Base-by-base conservation (phyloP, 2,113 vertebrate species). In the Vulpes vulpes region DNA sequence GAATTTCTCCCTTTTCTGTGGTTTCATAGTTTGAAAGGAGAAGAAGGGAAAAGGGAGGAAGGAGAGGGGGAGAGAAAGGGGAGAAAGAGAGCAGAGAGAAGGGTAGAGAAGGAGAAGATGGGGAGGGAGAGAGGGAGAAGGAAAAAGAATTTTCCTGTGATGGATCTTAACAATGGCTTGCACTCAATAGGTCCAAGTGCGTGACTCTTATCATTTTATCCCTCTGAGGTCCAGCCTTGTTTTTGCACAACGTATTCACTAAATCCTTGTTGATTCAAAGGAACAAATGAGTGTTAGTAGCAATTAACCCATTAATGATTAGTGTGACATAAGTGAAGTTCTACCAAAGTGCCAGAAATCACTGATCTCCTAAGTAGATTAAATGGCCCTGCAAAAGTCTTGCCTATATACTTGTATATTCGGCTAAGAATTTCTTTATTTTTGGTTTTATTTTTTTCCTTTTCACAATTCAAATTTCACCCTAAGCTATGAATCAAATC, bases 1-100 rank as follows among this genome's bases (percentile, higher is more conserved):
- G 4, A 53, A 87, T 64, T 82, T 38, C 64, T 85, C 49, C 16
- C 38, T 86, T 64, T 93, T 79, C 30, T 30, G 3, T 94, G 60
- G 73, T 96, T 95, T 25, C 53, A 73, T 59, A n/a, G 22, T 86
- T 62, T 83, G 35, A 62, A 92, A 59, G 57, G 57, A 60, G 23
- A 85, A 51, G 12, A 25, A 3, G 15, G 22, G 8, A 49, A 11
- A 51, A 17, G 16, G 43, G 27, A 20, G 15, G 3, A 4, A 15
- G 11, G 1, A 1, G 2, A 3, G 27, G 15, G 2, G 20, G 16
- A 5, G 1, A 60, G 7, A 9, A 55, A 14, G 3, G 17, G 6
- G 30, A 17, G 12, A 15, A 53, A 4, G 22, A 43, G 6, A 43
- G 43, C 43, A 43, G 43, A 43, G 43, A 43, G 38, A 43, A 43